Evolutionary conservation across 2,113 vertebrate genomes (phyloP).

Genomic region (Muscicapa adusta): DNA sequence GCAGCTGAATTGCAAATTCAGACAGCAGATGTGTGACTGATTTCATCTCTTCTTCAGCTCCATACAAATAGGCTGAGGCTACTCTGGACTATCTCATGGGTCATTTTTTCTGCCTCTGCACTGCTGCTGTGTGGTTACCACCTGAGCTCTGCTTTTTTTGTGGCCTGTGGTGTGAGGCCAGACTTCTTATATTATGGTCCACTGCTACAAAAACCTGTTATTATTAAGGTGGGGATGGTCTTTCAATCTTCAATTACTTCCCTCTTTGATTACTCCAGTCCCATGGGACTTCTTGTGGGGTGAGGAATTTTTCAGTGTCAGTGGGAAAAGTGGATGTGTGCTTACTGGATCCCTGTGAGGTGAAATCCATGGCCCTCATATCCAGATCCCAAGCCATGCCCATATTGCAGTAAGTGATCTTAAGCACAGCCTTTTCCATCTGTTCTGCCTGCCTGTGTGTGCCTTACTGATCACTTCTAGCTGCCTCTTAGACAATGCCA

Average conservation of each 20-base stretch:
- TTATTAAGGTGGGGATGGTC: neutral
- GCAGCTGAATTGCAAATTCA: neutral
- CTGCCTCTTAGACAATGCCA: neutral
- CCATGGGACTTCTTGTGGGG: neutral
- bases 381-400: neutral
- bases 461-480: neutral
- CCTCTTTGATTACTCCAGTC: neutral
- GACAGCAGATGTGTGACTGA: neutral
- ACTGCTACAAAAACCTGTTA: neutral
- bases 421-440: neutral
- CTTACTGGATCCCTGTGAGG: neutral
- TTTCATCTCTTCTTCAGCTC: neutral
- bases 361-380: neutral
- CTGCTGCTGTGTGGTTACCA: neutral
- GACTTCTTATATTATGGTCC: neutral
- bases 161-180: neutral
- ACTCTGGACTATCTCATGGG: neutral
- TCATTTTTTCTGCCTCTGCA: neutral
- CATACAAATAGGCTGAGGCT: neutral
- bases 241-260: neutral
- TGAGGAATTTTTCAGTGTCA: neutral
- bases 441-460: neutral
- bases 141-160: neutral
- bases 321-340: neutral
- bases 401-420: neutral